A percentile compares a stretch with the other conserved stretches of the same genome.
Evolutionary conservation across 2,113 vertebrate species (phyloP).

Genomic region (Ceuthmochares aereus): DNA sequence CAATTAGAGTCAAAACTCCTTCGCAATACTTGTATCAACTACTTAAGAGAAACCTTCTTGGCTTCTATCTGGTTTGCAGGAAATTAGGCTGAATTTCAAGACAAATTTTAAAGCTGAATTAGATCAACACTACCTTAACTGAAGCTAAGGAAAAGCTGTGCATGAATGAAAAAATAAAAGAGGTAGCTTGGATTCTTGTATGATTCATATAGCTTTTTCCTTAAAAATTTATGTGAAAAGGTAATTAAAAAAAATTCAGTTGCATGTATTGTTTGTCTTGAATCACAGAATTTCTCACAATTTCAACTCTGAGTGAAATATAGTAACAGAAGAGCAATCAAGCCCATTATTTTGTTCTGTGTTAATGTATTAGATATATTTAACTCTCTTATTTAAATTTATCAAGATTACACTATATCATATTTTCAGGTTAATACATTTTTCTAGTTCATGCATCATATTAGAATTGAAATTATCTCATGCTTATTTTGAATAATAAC

Average conservation of each 20-base stretch:
- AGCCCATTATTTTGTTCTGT: background rate
- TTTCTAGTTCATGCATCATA: background rate
- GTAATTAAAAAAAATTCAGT: background rate
- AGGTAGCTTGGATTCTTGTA: background rate
- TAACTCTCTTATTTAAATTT: background rate
- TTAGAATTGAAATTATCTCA: background rate
- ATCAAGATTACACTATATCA: background rate
- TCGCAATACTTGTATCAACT: background rate
- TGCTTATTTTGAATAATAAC: background rate
- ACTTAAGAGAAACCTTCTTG: fast-evolving
- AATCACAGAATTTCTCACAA: background rate
- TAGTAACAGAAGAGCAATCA: background rate
- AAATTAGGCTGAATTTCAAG: background rate
- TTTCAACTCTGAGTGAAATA: background rate
- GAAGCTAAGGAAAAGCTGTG: background rate
- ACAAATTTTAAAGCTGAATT: background rate
- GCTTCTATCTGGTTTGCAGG: background rate
- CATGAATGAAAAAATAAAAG: background rate
- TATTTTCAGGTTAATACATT: background rate
- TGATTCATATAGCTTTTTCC: background rate
- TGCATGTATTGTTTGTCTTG: background rate
- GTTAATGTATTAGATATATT: background rate
- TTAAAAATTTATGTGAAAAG: background rate
- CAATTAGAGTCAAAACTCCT: background rate
- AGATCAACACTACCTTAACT: background rate